Base-by-base conservation (phyloP, 1,140 invertebrate genomes). In the Brachionus asplanchnoidis region DNA sequence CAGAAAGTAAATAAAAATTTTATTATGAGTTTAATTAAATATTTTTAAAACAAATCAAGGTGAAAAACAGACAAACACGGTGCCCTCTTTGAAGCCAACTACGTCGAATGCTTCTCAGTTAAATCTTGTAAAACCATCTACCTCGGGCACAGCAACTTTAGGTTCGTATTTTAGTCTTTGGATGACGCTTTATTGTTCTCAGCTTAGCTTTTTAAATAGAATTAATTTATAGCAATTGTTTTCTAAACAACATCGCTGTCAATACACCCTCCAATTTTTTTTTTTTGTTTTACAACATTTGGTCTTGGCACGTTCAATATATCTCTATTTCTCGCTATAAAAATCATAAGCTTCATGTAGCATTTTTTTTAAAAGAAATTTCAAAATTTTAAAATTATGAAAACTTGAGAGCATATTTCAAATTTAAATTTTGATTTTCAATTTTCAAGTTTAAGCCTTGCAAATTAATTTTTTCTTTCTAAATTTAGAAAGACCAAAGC, bases 401-500 rank as follows among this genome's bases (percentile, higher is more conserved):
- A 60, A 20, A 60, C 53, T 60, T 20, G 6, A 60, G 20, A 60
- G 46, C 46, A 53, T 6, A 53, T 53, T 53, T 12, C 26, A 40
- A 70, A 70, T 36, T 36, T n/a, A 32, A n/a, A 17, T 44, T 75
- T 75, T 42, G 17, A 36, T 32, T 70, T 42, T 75, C 1, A 75
- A 42, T n/a, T 75, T 28, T 46, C 3, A 53, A 77, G 46, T 26
- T 53, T 77, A 77, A 77, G 44, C 44, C 26, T 77, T 77, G 44
- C 11, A 42, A 40, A 42, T 11, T 28, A 11, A 11, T n/a, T 32
- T 44, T 75, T 75, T 73, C 20, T 32, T 44, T 44, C 44, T 44
- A 28, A 44, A n/a, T 26, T 26, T 50, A 77, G 73, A 77, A 50
- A 77, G 46, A 77, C 73, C 73, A 36, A 46, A 77, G 46, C 73